These are phyloP conservation scores for Stenchaetothrips biformis DNA, from an alignment of 2,888 invertebrate genomes.

Conservation along the genomic window DNA sequence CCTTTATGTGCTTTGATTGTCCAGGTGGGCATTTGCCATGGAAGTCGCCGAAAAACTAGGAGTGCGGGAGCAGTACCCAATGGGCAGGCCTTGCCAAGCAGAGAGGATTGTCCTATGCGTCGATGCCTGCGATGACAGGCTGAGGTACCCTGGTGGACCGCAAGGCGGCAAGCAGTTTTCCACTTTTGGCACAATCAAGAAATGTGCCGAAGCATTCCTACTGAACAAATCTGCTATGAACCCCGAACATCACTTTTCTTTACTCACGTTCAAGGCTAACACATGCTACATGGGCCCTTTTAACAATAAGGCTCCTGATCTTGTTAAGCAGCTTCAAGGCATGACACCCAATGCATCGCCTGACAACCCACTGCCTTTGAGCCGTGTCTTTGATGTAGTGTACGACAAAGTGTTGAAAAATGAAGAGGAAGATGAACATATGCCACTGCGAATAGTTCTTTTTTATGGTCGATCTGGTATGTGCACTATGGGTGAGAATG, in stretches of 20 bases:
- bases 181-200: not conserved
- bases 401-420: not conserved
- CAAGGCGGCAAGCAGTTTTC: not conserved
- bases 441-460: not conserved
- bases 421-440: not conserved
- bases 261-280: not conserved
- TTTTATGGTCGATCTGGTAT: not conserved
- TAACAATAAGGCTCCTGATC: not conserved
- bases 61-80: no score
- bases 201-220: not conserved
- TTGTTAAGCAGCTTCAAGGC: not conserved
- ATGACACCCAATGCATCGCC: not conserved
- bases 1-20: no score
- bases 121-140: slow-evolving; percentile 2
- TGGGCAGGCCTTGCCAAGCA: not conserved
- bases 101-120: not conserved
- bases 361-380: not conserved
- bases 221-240: not conserved
- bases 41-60: no score
- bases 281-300: not conserved
- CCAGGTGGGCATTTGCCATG: no score
- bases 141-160: not conserved
- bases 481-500: not conserved
- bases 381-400: not conserved
- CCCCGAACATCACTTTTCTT: not conserved